A percentile compares a stretch with the other conserved stretches of the same genome.
These are phyloP conservation scores for Incurvaria masculella DNA, from an alignment of 2,888 invertebrate species.

Conservation along the genomic window DNA sequence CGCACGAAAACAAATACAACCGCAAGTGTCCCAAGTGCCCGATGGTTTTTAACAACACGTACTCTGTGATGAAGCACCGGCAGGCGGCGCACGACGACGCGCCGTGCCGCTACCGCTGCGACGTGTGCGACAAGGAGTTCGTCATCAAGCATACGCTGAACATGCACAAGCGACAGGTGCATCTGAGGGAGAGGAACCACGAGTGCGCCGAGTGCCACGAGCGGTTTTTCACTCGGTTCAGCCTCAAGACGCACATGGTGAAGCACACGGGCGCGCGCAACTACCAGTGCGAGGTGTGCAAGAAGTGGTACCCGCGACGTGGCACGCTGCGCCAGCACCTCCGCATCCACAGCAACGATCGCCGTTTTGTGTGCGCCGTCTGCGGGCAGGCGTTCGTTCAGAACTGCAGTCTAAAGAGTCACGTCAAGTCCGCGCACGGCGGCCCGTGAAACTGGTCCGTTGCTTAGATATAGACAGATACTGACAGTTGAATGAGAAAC, in stretches of 20 bases:
- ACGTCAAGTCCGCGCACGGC: conserved; percentile 32
- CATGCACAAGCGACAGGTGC: conserved; percentile 29
- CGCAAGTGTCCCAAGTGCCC: conserved; percentile 37
- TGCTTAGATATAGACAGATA: no score
- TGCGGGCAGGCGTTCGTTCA: conserved; percentile 32
- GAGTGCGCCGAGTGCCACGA: conserved; percentile 26
- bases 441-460: background rate
- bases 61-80: background rate
- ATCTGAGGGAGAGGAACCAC: conserved; percentile 28
- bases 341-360: conserved; percentile 34
- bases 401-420: conserved; percentile 32
- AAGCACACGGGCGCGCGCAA: conserved; percentile 44
- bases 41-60: conserved; percentile 15
- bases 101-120: conserved; percentile 31
- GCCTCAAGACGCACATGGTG: conserved; percentile 31
- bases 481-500: no score
- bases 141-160: conserved; percentile 25
- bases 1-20: conserved; percentile 31
- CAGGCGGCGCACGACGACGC: background rate
- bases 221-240: conserved; percentile 25
- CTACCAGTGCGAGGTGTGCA: conserved; percentile 37
- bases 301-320: conserved; percentile 46
- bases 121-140: conserved; percentile 37
- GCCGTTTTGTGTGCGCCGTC: conserved; percentile 36
- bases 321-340: conserved; percentile 43